Base-by-base conservation (phyloP, 2,113 vertebrate genomes). In the Eptatretus burgeri region DNA sequence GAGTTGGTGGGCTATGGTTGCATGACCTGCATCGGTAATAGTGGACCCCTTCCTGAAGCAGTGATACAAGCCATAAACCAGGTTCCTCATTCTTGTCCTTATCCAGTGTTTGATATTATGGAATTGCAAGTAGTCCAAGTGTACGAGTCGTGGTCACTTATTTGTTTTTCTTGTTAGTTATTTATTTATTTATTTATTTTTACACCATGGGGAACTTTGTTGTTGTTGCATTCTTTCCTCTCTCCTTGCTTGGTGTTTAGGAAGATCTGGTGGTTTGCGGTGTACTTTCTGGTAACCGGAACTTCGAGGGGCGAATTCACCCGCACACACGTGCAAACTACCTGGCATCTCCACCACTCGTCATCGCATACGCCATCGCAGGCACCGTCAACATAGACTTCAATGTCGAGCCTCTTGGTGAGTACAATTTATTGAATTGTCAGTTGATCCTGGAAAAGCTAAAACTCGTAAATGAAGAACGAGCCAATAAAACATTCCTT, bases 21-120 rank as follows among this genome's bases (percentile, higher is more conserved):
- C 69, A 98, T 98, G 91, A 98, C 89, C 4, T 98, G 91, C 69
- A 98, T 98, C 64, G 91, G 91, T 65, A 98, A 98, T 73, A 98
- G 91, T 13, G 91, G 91, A 20, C 86, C 91, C 3, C 76, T 98
- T 1, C 85, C 87, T 1, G 89, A 95, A 5, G 66, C 79, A 2
- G 84, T 98, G 63, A 83, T 89, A 50, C 82, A 87, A 66, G 85
- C 91, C 65, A 84, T 95, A 67, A 82, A 75, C 1, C 74, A 93
- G 83, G 91, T 94, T 79, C 51, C 17, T 11, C 51, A n/a, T 14
- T 53, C 27, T 41, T 41, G 27, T 41, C 27, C 27, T 41, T 41
- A 41, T 41, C 27, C 27, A 41, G 27, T 41, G 3, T 41, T 41
- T 41, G 27, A 41, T 41, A 41, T 41, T 41, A 41, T 7, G 3